Evolutionary conservation across 2,113 vertebrate genomes (phyloP), one percentile per base, ranked within the genome.

Genomic region (Malurus melanocephalus): DNA sequence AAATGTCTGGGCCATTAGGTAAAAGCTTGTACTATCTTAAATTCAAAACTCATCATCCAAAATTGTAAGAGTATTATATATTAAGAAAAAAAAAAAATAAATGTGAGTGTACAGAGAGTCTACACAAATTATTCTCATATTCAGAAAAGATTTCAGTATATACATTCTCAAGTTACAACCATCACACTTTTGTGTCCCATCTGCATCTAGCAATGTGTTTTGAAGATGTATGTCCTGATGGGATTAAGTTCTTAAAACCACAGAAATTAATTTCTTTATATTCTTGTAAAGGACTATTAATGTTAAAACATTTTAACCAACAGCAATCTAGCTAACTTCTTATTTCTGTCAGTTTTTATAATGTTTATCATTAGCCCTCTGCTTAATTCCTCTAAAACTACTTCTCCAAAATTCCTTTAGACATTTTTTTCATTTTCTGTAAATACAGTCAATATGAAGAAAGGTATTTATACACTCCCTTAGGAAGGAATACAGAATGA

Each of bases 41-140:
- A 30, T 72, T 73, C 17, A 76, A 79, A 89, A 68, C 5, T 61
- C 43, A 51, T 48, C 42, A 15, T 42, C 9, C 9, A 57, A 76
- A 82, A 53, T n/a, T 46, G 1, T 38, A 51, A 7, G 1, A 59
- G 3, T 21, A 79, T 38, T 56, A 64, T 22, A 27, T 49, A 52
- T 35, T 5, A 14, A 28, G 43, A 43, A 52, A 32, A 26, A 14
- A 49, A n/a, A n/a, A 14, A 49, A 65, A 73, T 21, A 35, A 45
- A 5, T 40, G 3, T 53, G 26, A 6, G 1, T 9, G 4, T 28
- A 11, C 1, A 67, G 2, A 40, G 10, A 57, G 2, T 51, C 13
- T 42, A 62, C 16, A 77, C 7, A 55, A 73, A 49, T 32, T 59
- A 77, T 53, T 68, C 13, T 72, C 2, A 13, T 6, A 43, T 2